A percentile compares a stretch with the other conserved stretches of the same genome.
These are phyloP conservation scores for Mesembrinibis cayennensis DNA, from an alignment of 2,113 vertebrate species.

Conservation along the genomic window DNA sequence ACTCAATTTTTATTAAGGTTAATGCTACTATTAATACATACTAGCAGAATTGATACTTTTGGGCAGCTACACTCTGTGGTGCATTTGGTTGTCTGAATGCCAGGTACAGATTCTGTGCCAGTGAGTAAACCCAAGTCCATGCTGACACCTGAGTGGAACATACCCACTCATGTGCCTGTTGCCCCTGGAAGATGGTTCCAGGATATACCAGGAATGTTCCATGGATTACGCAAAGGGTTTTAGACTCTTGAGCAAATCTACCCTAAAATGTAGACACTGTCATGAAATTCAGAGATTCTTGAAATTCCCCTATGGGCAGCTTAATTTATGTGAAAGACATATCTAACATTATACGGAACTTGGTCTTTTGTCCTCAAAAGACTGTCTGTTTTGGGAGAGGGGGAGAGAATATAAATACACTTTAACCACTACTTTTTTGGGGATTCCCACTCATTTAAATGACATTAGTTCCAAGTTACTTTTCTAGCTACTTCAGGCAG, in stretches of 20 bases:
- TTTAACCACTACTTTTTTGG: not conserved
- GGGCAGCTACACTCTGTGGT: not conserved
- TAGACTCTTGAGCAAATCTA: not conserved
- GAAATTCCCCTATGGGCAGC: not conserved
- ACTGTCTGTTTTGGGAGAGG: not conserved
- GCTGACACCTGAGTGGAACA: not conserved
- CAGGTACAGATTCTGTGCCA: not conserved
- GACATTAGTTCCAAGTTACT: not conserved
- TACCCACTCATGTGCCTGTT: not conserved
- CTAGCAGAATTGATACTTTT: not conserved
- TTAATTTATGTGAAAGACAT: not conserved
- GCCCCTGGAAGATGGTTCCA: not conserved
- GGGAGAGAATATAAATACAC: not conserved
- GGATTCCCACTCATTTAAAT: not conserved
- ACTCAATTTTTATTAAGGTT: not conserved
- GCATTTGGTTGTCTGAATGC: not conserved
- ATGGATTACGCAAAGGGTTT: not conserved
- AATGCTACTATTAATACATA: not conserved
- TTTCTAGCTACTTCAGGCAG: not conserved
- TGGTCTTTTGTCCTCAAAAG: not conserved
- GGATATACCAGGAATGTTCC: not conserved
- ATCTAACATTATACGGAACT: not conserved
- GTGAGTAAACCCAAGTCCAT: rapidly evolving
- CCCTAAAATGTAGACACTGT: not conserved
- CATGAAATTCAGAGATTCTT: not conserved